Conservation (phyloP, 1,140 invertebrate species). For the Caenorhabditis remanei region DNA sequence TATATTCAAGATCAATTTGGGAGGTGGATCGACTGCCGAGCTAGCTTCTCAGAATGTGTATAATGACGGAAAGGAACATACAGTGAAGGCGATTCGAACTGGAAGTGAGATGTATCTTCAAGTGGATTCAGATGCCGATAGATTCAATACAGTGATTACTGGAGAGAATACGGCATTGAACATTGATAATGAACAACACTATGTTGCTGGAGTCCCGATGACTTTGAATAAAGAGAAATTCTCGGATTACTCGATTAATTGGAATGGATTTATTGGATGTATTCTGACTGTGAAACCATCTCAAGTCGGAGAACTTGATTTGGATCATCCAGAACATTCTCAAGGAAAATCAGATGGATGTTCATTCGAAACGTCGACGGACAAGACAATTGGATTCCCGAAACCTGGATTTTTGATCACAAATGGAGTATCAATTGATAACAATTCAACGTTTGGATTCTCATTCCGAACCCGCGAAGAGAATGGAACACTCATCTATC, state of each 20-base stretch:
- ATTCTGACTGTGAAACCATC: conserved; percentile 74
- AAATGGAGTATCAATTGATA: conserved; percentile 60
- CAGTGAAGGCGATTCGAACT: conserved; percentile 72
- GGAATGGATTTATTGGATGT: conserved; percentile 77
- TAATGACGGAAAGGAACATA: conserved; percentile 73
- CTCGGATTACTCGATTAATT: conserved; percentile 67
- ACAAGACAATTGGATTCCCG: conserved; percentile 73
- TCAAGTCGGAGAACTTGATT: conserved; percentile 73
- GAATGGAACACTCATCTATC: conserved; percentile 75
- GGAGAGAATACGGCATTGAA: conserved; percentile 69
- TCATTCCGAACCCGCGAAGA: conserved; percentile 72
- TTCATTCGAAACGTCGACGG: conserved; percentile 64
- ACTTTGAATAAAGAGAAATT: conserved; percentile 69
- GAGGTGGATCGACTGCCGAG: conserved; percentile 66
- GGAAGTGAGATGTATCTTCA: conserved; percentile 73
- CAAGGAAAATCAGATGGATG: conserved; percentile 73
- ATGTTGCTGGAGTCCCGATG: conserved; percentile 74
- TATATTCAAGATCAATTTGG: conserved; percentile 72
- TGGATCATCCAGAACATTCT: conserved; percentile 74
- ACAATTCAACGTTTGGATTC: conserved; percentile 71
- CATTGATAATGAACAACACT: conserved; percentile 74
- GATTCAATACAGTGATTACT: conserved; percentile 59
- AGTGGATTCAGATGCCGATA: conserved; percentile 61
- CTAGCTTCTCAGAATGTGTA: conserved; percentile 69
- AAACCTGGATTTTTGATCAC: conserved; percentile 70